Evolutionary conservation across 2,888 invertebrate species (phyloP).

Genomic region (Polietes domitor): DNA sequence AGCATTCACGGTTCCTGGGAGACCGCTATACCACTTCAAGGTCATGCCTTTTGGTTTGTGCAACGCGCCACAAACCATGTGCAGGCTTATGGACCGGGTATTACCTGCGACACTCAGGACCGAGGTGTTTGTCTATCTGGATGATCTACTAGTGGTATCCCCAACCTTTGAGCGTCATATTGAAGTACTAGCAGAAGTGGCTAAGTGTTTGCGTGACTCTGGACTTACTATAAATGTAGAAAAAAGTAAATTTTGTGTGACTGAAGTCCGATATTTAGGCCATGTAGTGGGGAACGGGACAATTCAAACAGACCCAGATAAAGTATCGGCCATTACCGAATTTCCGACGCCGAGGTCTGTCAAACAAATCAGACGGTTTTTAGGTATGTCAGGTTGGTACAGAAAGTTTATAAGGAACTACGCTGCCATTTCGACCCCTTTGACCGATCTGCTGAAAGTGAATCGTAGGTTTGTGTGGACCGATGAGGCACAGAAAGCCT

Average conservation of each 20-base stretch:
- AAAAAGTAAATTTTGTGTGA: slow-evolving; percentile 53
- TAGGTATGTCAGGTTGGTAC: slow-evolving; percentile 67
- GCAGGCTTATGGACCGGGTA: slow-evolving; percentile 39
- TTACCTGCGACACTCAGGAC: slow-evolving; percentile 42
- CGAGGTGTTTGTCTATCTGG: slow-evolving; percentile 60
- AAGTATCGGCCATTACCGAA: slow-evolving; percentile 48
- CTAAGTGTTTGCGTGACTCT: not conserved
- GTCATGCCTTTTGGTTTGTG: slow-evolving; percentile 49
- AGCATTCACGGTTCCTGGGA: slow-evolving; percentile 59
- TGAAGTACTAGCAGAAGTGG: not conserved
- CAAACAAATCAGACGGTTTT: slow-evolving; percentile 57
- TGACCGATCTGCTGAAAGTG: slow-evolving; percentile 56
- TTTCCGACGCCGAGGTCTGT: slow-evolving; percentile 50
- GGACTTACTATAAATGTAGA: slow-evolving; percentile 25
- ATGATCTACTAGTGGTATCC: slow-evolving; percentile 53
- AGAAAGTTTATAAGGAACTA: slow-evolving; percentile 58
- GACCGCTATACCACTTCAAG: slow-evolving; percentile 18
- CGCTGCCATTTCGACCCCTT: slow-evolving; percentile 53
- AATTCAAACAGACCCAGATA: slow-evolving; percentile 44
- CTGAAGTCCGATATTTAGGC: slow-evolving; percentile 43
- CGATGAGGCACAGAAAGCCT: slow-evolving; percentile 30
- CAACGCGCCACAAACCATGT: slow-evolving; percentile 37
- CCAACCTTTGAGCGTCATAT: slow-evolving; percentile 39
- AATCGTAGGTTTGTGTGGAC: slow-evolving; percentile 42
- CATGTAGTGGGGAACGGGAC: slow-evolving; percentile 50